A percentile compares a stretch with the other conserved stretches of the same genome.
phyloP scores from a whole-genome alignment of 2,113 vertebrate genomes.

The Todiramphus chloris region DNA sequence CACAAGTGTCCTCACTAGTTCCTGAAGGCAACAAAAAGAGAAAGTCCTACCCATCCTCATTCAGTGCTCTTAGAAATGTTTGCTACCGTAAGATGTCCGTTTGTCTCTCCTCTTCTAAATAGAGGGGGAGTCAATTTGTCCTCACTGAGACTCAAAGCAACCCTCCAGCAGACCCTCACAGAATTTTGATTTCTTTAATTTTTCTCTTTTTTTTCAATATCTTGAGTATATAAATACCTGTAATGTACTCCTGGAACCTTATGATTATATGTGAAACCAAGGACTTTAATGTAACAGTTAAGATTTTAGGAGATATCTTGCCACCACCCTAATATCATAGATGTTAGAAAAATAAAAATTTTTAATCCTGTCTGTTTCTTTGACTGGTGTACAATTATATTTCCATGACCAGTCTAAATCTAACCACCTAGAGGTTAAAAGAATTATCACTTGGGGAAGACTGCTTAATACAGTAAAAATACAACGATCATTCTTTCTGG shows the following conservation, averaged over 20 bases:
- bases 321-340: not conserved
- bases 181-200: not conserved
- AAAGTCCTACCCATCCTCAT: conserved; percentile 25
- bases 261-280: not conserved
- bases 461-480: not conserved
- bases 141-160: not conserved
- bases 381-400: not conserved
- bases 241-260: not conserved
- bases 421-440: not conserved
- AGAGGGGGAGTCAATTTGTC: not conserved
- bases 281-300: not conserved
- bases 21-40: conserved; percentile 49
- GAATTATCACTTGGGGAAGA: not conserved
- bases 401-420: not conserved
- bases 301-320: not conserved
- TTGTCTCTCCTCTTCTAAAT: not conserved
- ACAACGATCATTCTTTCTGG: accelerated
- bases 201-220: not conserved
- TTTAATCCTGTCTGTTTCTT: not conserved
- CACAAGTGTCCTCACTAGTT: conserved; percentile 41
- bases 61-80: not conserved
- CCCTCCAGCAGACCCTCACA: not conserved
- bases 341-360: not conserved
- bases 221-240: not conserved
- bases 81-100: not conserved